Conservation (phyloP, 2,797 vertebrate genomes). For the Knipowitschia caucasica region DNA sequence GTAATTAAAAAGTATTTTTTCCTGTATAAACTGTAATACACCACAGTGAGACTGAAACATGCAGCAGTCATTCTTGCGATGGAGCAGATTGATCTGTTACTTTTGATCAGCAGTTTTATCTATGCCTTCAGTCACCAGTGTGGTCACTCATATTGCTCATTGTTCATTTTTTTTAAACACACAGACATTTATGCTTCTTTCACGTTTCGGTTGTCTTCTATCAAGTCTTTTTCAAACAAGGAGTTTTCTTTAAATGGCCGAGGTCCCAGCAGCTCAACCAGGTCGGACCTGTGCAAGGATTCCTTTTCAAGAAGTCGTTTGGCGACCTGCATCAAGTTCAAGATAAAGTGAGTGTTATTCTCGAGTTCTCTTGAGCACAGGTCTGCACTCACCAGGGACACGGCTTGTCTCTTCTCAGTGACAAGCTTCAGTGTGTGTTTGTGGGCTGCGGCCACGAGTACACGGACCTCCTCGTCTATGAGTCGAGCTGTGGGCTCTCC, state of each 20-base stretch:
- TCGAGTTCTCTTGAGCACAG: background rate
- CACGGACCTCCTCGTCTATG: slow-evolving; percentile 73
- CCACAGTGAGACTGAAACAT: background rate
- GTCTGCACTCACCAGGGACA: slow-evolving; percentile 76
- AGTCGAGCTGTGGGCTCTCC: slow-evolving; percentile 89
- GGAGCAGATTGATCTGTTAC: too few relatives aligned
- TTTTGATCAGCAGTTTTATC: too few relatives aligned
- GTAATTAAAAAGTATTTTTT: slow-evolving; percentile 6
- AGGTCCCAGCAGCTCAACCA: slow-evolving; percentile 78
- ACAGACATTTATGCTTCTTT: slow-evolving; percentile 75
- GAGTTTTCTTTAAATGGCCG: slow-evolving; percentile 78
- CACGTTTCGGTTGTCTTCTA: slow-evolving; percentile 77
- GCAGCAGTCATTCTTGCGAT: too few relatives aligned
- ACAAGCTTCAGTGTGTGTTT: slow-evolving; percentile 66
- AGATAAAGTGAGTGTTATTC: background rate
- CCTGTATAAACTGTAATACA: background rate
- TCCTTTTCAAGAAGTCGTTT: slow-evolving; percentile 76
- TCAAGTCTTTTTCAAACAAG: slow-evolving; percentile 79
- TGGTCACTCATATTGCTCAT: slow-evolving; percentile 74
- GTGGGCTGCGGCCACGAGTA: slow-evolving; percentile 64
- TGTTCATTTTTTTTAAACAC: slow-evolving; percentile 76
- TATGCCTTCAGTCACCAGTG: slow-evolving; percentile 9
- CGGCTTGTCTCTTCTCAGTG: slow-evolving; percentile 64
- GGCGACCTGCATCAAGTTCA: slow-evolving; percentile 66
- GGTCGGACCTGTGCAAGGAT: slow-evolving; percentile 78